These are phyloP conservation scores for Oryzias celebensis DNA, from an alignment of 2,113 vertebrate species.

Conservation along the genomic window DNA sequence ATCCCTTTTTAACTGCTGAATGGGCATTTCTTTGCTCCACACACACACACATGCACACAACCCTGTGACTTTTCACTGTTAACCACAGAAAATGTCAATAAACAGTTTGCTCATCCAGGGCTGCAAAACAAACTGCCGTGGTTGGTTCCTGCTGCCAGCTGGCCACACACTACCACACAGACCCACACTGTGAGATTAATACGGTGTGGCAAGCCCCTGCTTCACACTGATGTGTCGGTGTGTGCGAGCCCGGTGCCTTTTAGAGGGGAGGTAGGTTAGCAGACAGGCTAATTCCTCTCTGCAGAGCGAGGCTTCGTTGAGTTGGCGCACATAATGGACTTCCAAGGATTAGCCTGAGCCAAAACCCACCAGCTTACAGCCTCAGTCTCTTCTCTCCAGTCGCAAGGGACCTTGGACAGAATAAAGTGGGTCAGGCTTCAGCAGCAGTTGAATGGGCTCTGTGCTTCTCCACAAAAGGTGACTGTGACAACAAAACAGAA, in stretches of 20 bases:
- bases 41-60: slow-evolving; percentile 24
- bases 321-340: slow-evolving; percentile 66
- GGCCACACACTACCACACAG: slow-evolving; percentile 38
- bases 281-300: slow-evolving; percentile 58
- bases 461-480: slow-evolving; percentile 38
- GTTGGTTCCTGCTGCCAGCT: slow-evolving; percentile 52
- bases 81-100: slow-evolving; percentile 77
- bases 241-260: slow-evolving; percentile 14
- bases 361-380: slow-evolving; percentile 53
- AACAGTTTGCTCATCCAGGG: slow-evolving; percentile 67
- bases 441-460: slow-evolving; percentile 41
- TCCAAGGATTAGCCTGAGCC: slow-evolving; percentile 64
- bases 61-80: slow-evolving; percentile 58
- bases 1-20: slow-evolving; percentile 67
- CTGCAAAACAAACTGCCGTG: slow-evolving; percentile 63
- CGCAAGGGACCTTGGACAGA: slow-evolving; percentile 55
- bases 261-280: slow-evolving; percentile 57
- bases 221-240: slow-evolving; percentile 27
- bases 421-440: slow-evolving; percentile 66
- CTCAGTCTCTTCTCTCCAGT: slow-evolving; percentile 30
- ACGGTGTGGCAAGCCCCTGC: slow-evolving; percentile 40
- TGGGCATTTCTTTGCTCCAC: slow-evolving; percentile 42
- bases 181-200: slow-evolving; percentile 53
- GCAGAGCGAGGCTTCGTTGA: slow-evolving; percentile 53
- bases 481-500: slow-evolving; percentile 40